Evolutionary conservation across 2,888 invertebrate genomes (phyloP).

Genomic region (Mystacides longicornis): DNA sequence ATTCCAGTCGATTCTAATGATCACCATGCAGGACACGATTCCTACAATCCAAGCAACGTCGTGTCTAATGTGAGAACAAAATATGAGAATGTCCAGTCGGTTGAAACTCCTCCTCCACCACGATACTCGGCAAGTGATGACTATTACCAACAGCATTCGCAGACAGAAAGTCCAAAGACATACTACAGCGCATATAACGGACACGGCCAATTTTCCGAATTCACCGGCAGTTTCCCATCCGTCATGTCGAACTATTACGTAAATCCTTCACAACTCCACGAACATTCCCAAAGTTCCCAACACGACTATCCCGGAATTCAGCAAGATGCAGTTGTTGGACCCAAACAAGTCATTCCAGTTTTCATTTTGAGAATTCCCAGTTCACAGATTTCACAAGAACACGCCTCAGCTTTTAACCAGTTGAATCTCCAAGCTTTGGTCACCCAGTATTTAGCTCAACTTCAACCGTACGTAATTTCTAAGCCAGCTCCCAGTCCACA

Average conservation of each 20-base stretch:
- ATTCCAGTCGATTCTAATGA: conserved; percentile 33
- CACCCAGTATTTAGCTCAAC: conserved; percentile 42
- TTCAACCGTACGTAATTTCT: conserved; percentile 38
- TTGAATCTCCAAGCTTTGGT: conserved; percentile 50
- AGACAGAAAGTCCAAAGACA: conserved; percentile 34
- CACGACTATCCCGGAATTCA: conserved; percentile 43
- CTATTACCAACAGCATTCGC: conserved; percentile 10
- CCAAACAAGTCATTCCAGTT: conserved; percentile 46
- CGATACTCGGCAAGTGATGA: conserved; percentile 16
- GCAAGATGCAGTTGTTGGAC: conserved; percentile 36
- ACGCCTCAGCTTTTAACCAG: conserved; percentile 47
- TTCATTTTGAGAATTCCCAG: conserved; percentile 51
- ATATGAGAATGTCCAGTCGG: conserved; percentile 32
- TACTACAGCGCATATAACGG: conserved; percentile 46
- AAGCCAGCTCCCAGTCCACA: conserved; percentile 27
- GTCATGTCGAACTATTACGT: conserved; percentile 46
- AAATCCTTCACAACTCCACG: conserved; percentile 40
- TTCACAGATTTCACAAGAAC: conserved; percentile 48
- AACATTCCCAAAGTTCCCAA: conserved; percentile 44
- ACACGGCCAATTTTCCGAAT: conserved; percentile 37
- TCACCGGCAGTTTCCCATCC: conserved; percentile 43
- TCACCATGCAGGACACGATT: conserved; percentile 32
- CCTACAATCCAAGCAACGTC: conserved; percentile 38
- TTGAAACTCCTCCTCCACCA: conserved; percentile 32
- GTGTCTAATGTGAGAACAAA: conserved; percentile 33